Evolutionary conservation across 2,888 invertebrate genomes (phyloP).

Genomic region (Scrobipalpa costella): DNA sequence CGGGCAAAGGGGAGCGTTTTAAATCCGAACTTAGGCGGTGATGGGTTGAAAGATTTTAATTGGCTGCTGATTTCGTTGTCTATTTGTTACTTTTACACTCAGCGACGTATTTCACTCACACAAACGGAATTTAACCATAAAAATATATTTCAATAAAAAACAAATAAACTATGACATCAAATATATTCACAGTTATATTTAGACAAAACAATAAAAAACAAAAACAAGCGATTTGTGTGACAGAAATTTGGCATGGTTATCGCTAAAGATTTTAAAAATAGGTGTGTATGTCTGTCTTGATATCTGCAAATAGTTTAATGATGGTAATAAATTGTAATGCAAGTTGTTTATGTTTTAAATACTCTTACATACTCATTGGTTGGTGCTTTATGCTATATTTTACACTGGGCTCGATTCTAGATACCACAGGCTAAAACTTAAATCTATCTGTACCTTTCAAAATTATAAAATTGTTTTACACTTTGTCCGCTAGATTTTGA

Average conservation of each 20-base stretch:
- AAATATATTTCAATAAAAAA: neutral
- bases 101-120: too few relatives aligned
- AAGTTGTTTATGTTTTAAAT: conserved; percentile 21
- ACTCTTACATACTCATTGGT: conserved; percentile 18
- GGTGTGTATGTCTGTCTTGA: neutral
- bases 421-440: too few relatives aligned
- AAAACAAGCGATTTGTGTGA: conserved; percentile 9
- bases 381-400: conserved; percentile 14
- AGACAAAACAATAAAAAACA: too few relatives aligned
- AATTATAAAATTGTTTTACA: too few relatives aligned
- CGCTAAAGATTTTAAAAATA: conserved; percentile 1
- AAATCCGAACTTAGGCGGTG: conserved; percentile 68
- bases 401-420: too few relatives aligned
- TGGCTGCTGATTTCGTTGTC: conserved; percentile 65
- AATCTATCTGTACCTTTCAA: too few relatives aligned
- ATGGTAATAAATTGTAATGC: conserved; percentile 15
- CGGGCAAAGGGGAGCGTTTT: conserved; percentile 68
- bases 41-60: conserved; percentile 72
- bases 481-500: too few relatives aligned
- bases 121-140: too few relatives aligned
- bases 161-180: too few relatives aligned
- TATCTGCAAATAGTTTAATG: conserved; percentile 23
- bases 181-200: neutral
- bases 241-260: conserved; percentile 21
- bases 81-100: conserved; percentile 30